phyloP scores from a whole-genome alignment of 2,888 invertebrate species.

The Sympetrum striolatum region DNA sequence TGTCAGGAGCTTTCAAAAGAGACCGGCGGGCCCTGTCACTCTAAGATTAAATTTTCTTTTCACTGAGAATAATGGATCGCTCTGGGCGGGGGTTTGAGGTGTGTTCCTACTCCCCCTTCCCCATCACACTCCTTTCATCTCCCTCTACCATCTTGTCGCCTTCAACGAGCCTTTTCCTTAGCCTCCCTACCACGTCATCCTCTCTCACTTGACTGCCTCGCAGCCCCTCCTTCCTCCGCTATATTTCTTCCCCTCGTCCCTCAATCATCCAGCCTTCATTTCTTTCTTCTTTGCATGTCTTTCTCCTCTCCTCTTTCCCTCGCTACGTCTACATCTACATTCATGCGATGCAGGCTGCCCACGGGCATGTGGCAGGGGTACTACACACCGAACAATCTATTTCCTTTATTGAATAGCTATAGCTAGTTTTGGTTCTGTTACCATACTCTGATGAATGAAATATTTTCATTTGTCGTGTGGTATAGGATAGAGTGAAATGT shows the following conservation, averaged over 20 bases:
- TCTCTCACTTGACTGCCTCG: neutral
- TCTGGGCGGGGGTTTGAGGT: constrained; percentile 50
- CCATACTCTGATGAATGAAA: too few relatives aligned
- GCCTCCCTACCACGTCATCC: neutral
- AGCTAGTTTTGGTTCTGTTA: too few relatives aligned
- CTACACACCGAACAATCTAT: too few relatives aligned
- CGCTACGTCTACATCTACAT: too few relatives aligned
- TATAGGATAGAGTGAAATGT: too few relatives aligned
- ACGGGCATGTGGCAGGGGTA: too few relatives aligned
- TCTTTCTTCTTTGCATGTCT: too few relatives aligned
- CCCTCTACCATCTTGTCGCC: neutral
- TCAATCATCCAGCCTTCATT: neutral
- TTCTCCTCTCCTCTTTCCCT: too few relatives aligned
- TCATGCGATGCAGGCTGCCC: too few relatives aligned
- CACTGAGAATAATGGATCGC: constrained; percentile 61
- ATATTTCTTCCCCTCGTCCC: neutral
- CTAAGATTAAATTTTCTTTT: constrained; percentile 61
- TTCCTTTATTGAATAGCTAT: too few relatives aligned
- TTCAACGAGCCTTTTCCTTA: neutral
- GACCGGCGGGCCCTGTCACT: constrained; percentile 58
- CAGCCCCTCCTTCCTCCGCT: neutral
- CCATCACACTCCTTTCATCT: constrained; percentile 32
- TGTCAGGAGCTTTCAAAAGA: constrained; percentile 56
- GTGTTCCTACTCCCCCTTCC: neutral
- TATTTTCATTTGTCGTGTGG: too few relatives aligned